Evolutionary conservation across 2,888 invertebrate genomes (phyloP).

Genomic region (Drosophila longiperda): DNA sequence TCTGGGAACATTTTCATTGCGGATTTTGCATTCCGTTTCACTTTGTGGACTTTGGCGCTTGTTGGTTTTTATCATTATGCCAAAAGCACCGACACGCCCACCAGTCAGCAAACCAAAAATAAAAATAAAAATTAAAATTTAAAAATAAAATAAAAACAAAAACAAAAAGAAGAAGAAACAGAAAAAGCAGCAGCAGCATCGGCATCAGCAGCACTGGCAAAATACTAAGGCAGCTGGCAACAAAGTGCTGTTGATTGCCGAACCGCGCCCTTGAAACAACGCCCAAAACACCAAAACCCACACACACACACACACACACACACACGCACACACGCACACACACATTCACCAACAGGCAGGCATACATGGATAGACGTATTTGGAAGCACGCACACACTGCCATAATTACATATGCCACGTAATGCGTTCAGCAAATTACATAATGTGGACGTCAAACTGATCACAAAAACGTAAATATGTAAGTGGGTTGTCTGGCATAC

Average conservation of each 20-base stretch:
- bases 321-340: not conserved
- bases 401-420: constrained; percentile 66
- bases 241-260: constrained; percentile 53
- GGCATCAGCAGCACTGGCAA: not conserved
- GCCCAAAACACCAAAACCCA: constrained; percentile 22
- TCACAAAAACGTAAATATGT: constrained; percentile 49
- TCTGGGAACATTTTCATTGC: constrained; percentile 49
- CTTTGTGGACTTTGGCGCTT: constrained; percentile 58
- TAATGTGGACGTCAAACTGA: constrained; percentile 56
- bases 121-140: constrained; percentile 11
- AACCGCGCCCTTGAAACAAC: constrained; percentile 51
- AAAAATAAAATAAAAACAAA: not conserved
- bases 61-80: constrained; percentile 64
- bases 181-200: not conserved
- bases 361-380: not conserved
- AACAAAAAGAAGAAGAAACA: not conserved
- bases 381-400: constrained; percentile 48
- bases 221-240: constrained; percentile 26
- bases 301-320: not conserved
- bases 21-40: constrained; percentile 43
- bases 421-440: constrained; percentile 60
- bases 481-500: not conserved
- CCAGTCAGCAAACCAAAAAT: constrained; percentile 3
- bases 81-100: constrained; percentile 60
- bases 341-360: not conserved